Evolutionary conservation across 2,797 vertebrate species (phyloP), one percentile per base, ranked within the genome.

Genomic region (Uromys caudimaculatus): DNA sequence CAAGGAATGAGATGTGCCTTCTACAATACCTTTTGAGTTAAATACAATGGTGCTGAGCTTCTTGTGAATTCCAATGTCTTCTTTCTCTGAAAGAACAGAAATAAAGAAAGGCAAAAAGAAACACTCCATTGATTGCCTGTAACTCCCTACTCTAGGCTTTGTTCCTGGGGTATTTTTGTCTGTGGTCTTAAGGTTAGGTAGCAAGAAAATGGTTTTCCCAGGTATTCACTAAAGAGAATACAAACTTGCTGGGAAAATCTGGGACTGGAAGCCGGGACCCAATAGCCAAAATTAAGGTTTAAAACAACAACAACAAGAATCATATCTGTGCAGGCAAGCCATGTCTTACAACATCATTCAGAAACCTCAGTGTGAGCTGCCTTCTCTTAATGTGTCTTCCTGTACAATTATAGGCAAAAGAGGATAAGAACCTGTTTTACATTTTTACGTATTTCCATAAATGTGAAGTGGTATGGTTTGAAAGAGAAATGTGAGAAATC

Each of bases 141-240:
- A 97, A 98, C 98, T 98, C 41, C 9, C 5, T 97, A 89, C 96
- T 93, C 32, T 77, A 7, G 54, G 95, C 95, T 89, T 97, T 97
- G 94, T 93, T 98, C 97, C 97, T 97, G 96, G 97, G 98, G 96
- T 95, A 95, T 95, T 97, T 97, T 83, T 93, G 86, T 83, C 85
- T 97, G 85, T 95, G 77, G 78, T 98, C 23, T 97, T 97, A 94
- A 96, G 97, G 97, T 96, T 92, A 90, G 82, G 94, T 62, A 87
- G 69, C 50, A 95, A 79, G 58, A 95, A 85, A 83, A 58, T 73
- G 87, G 90, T 92, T 97, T 97, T 97, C 95, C 82, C 21, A 71
- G 96, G 95, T 96, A 92, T 96, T 96, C 44, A 85, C 79, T 41
- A 96, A 90, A 93, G 78, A 69, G 32, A 93, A 93, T 14, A 3